These are phyloP conservation scores for Andrena bucephala DNA, from an alignment of 2,888 invertebrate genomes.

Conservation along the genomic window DNA sequence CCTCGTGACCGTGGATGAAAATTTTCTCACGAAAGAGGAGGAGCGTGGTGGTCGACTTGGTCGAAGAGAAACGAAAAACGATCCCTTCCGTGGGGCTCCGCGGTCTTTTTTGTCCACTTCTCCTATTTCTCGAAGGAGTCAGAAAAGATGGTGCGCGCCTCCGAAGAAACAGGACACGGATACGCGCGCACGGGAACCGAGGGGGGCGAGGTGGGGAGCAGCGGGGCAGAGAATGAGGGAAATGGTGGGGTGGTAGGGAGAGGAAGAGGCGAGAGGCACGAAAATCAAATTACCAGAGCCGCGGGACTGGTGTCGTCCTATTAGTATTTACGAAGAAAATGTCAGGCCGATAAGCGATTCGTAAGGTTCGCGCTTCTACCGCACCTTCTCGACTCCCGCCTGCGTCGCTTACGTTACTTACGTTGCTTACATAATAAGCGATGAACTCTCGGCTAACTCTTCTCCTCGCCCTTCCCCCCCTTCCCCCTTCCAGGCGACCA, in stretches of 20 bases:
- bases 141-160: constrained; percentile 16
- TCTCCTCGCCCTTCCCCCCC: constrained; percentile 35
- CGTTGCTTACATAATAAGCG: constrained; percentile 74
- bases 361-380: constrained; percentile 64
- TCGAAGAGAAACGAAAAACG: constrained; percentile 61
- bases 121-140: constrained; percentile 49
- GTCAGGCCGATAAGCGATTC: constrained; percentile 78
- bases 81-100: constrained; percentile 38
- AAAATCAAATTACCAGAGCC: constrained; percentile 55
- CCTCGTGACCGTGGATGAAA: constrained; percentile 66
- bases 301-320: constrained; percentile 69
- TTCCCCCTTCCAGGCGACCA: not conserved
- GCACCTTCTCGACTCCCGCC: constrained; percentile 69
- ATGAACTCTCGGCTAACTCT: constrained; percentile 63
- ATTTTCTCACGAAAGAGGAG: constrained; percentile 76
- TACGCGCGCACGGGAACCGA: not conserved
- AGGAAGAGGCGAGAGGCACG: constrained; percentile 20
- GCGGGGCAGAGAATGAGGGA: not conserved
- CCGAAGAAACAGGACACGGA: constrained; percentile 35
- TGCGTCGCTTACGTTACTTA: constrained; percentile 74
- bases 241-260: not conserved
- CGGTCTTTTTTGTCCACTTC: constrained; percentile 33
- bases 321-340: constrained; percentile 81
- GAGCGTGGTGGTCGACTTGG: constrained; percentile 46
- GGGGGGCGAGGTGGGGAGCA: not conserved